Conservation (phyloP, 2,888 invertebrate species). For the Cyrtodaria siliqua region DNA sequence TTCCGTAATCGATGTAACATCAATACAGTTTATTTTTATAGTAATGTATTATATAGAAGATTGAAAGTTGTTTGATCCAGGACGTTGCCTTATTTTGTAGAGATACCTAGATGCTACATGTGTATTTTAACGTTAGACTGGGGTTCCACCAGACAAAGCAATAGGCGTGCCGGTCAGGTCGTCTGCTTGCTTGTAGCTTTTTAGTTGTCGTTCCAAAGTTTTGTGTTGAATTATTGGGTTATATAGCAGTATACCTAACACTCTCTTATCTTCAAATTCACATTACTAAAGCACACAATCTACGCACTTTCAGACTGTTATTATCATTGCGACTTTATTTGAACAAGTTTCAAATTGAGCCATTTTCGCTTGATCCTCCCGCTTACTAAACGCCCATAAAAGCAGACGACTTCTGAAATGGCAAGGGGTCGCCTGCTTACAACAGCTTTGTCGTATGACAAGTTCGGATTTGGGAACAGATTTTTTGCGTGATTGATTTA, state of each 20-base stretch:
- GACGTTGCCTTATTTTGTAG: no score
- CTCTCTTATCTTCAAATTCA: neutral
- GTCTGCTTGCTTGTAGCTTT: no score
- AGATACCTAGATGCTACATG: neutral
- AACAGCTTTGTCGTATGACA: conserved; percentile 32
- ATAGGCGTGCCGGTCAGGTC: no score
- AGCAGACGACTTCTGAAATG: conserved; percentile 29
- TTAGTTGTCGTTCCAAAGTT: no score
- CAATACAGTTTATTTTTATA: no score
- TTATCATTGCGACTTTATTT: conserved; percentile 29
- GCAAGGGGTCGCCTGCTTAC: conserved; percentile 7
- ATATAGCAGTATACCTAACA: neutral
- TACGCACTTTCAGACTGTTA: neutral
- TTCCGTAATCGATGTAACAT: no score
- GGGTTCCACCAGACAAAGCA: no score
- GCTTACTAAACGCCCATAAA: conserved; percentile 48
- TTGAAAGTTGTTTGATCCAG: no score
- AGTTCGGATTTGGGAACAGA: conserved; percentile 39
- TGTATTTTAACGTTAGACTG: neutral
- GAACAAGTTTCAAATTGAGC: conserved; percentile 48
- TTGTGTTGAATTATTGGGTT: no score
- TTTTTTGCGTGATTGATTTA: conserved; percentile 52
- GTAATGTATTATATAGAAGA: no score
- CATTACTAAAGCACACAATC: neutral
- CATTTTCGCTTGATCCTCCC: conserved; percentile 33